Percentiles rank a stretch among this genome's conserved stretches.
Conservation (phyloP, 2,888 invertebrate species). For the Halictus quadricinctus region DNA sequence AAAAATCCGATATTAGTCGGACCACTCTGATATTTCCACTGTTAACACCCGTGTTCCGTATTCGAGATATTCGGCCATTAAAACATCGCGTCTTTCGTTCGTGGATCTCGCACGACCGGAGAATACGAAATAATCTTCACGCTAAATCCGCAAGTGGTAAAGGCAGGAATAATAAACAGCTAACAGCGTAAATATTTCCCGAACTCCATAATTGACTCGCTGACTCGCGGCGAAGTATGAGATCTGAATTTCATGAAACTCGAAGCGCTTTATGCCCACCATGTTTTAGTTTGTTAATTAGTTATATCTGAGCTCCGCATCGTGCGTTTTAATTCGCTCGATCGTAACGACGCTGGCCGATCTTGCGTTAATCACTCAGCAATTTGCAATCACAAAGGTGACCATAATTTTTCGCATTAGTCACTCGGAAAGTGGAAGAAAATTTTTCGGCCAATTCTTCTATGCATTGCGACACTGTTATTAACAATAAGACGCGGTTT, state of each 20-base stretch:
- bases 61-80: background rate
- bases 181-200: background rate
- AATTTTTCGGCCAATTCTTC: no score
- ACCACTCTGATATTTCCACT: no score
- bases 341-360: background rate
- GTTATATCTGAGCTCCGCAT: background rate
- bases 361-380: no score
- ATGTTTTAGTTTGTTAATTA: slow-evolving; percentile 12
- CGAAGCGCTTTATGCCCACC: background rate
- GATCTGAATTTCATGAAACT: background rate
- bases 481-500: no score
- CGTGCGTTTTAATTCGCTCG: background rate
- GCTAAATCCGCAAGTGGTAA: background rate
- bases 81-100: background rate
- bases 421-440: no score
- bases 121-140: background rate
- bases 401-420: no score
- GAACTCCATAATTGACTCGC: background rate
- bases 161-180: background rate
- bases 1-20: no score
- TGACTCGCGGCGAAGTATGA: background rate
- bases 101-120: background rate
- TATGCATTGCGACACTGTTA: no score
- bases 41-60: no score
- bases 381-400: no score